Conservation (phyloP, 2,797 vertebrate species). For the Etheostoma perlongum region DNA sequence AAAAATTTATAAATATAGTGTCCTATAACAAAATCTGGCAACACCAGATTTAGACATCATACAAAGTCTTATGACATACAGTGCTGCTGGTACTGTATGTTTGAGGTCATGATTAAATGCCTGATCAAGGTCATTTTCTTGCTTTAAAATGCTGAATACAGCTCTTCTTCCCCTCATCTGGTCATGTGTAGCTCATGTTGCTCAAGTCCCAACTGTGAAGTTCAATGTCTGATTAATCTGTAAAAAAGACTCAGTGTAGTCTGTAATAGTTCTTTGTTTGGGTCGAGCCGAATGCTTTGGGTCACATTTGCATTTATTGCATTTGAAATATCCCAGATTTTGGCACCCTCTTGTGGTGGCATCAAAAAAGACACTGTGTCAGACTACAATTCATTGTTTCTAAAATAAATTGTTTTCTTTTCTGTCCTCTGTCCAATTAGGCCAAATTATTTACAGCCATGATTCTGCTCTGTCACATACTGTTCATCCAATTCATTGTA, state of each 20-base stretch:
- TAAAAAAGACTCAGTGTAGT: not conserved
- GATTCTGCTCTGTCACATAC: not conserved
- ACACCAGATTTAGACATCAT: not conserved
- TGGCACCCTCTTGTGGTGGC: not conserved
- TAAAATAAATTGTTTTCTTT: not conserved
- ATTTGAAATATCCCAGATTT: not conserved
- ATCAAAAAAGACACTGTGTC: not conserved
- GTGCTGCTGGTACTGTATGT: too few relatives aligned
- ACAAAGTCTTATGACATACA: not conserved
- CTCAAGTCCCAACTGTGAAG: too few relatives aligned
- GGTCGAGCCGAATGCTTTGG: not conserved
- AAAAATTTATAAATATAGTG: not conserved
- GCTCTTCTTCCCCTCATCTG: too few relatives aligned
- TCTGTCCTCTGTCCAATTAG: rapidly evolving
- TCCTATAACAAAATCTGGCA: not conserved
- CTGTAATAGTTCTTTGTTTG: not conserved
- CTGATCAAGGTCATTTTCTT: not conserved
- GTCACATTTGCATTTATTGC: not conserved
- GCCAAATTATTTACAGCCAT: not conserved
- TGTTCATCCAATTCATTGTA: not conserved
- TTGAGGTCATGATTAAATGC: not conserved
- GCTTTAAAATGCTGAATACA: too few relatives aligned
- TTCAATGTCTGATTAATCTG: not conserved
- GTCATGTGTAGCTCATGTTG: too few relatives aligned
- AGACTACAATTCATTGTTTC: not conserved